These are phyloP conservation scores for Melitaea athalia DNA, from an alignment of 2,888 invertebrate species.

Conservation along the genomic window DNA sequence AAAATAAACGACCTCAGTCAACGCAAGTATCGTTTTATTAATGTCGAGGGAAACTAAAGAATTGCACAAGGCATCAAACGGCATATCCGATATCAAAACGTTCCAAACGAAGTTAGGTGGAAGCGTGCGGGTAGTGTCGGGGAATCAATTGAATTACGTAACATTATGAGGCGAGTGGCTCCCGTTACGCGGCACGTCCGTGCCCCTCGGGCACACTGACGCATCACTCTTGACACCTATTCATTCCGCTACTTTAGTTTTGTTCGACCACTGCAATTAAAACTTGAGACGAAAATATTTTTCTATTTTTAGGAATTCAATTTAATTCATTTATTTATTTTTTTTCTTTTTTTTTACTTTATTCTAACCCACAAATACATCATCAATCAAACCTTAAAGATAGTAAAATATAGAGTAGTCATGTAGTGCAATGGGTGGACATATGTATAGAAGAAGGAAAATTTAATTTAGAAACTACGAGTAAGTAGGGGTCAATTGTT, in stretches of 20 bases:
- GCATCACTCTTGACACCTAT: constrained; percentile 78
- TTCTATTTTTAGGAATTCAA: background rate
- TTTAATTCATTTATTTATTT: too few relatives aligned
- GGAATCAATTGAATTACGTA: constrained; percentile 81
- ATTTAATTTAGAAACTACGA: too few relatives aligned
- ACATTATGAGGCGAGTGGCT: constrained; percentile 76
- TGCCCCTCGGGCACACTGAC: constrained; percentile 63
- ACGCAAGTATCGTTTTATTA: constrained; percentile 53
- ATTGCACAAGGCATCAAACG: constrained; percentile 72
- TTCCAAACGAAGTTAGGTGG: constrained; percentile 77
- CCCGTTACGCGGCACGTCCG: constrained; percentile 75
- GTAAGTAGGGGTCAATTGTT: too few relatives aligned
- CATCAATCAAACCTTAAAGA: too few relatives aligned
- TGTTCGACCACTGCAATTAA: constrained; percentile 43
- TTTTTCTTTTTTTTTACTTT: too few relatives aligned
- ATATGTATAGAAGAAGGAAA: too few relatives aligned
- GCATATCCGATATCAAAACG: constrained; percentile 82
- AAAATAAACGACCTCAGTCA: constrained; percentile 39
- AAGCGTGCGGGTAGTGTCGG: constrained; percentile 80
- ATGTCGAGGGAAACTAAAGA: constrained; percentile 55
- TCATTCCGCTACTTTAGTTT: constrained; percentile 69
- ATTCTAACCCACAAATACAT: too few relatives aligned
- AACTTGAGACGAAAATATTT: background rate
- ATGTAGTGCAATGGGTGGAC: too few relatives aligned
- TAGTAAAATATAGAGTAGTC: too few relatives aligned